phyloP scores from a whole-genome alignment of 2,888 invertebrate genomes.

The Epirrita christyi region DNA sequence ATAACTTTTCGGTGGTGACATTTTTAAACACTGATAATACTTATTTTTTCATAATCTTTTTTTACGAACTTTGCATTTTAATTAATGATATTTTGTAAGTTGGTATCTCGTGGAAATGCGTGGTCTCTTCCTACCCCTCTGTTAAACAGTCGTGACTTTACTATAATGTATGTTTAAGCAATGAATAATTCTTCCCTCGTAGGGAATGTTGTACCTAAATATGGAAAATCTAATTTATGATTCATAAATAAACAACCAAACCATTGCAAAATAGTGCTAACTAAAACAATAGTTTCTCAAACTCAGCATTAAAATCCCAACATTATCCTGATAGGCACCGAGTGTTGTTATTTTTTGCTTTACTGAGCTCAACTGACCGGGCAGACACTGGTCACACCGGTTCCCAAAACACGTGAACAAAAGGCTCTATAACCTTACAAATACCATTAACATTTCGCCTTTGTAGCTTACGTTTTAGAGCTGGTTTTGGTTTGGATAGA shows the following conservation, averaged over 20 bases:
- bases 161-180: too few relatives aligned
- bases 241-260: neutral
- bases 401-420: conserved; percentile 43
- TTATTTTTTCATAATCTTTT: too few relatives aligned
- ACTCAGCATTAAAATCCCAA: conserved; percentile 31
- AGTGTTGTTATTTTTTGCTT: conserved; percentile 61
- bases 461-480: conserved; percentile 22
- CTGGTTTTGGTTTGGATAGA: conserved; percentile 3
- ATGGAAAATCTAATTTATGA: too few relatives aligned
- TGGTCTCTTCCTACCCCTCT: too few relatives aligned
- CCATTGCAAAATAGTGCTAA: conserved; percentile 10
- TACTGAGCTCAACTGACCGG: conserved; percentile 59
- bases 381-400: conserved; percentile 74
- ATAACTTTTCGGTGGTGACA: too few relatives aligned
- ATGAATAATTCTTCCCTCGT: too few relatives aligned
- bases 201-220: too few relatives aligned
- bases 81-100: too few relatives aligned
- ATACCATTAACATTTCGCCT: conserved; percentile 34
- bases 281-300: conserved; percentile 19
- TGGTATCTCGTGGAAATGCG: too few relatives aligned
- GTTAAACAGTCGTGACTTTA: too few relatives aligned
- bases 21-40: too few relatives aligned
- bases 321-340: conserved; percentile 52
- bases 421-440: conserved; percentile 40
- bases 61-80: too few relatives aligned